Conservation (phyloP, 2,797 vertebrate genomes). For the Atherinosoma microstoma region DNA sequence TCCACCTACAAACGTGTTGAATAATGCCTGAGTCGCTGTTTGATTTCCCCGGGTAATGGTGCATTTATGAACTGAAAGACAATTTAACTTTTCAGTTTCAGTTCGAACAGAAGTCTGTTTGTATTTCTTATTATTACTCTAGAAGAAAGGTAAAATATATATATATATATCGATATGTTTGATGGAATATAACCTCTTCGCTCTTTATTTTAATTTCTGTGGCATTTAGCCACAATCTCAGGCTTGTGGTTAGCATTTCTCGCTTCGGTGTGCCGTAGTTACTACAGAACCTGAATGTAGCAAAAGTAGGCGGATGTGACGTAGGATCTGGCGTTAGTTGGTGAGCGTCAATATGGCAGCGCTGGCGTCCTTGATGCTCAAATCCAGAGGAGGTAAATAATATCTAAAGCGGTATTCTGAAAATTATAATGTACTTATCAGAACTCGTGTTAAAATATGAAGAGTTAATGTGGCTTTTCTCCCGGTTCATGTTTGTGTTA, state of each 20-base stretch:
- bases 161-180: too few species aligned
- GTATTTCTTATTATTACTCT: too few species aligned
- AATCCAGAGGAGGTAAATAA: slow-evolving; percentile 63
- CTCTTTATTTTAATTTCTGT: too few species aligned
- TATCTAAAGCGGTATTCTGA: background rate
- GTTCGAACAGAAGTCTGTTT: too few species aligned
- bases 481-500: background rate
- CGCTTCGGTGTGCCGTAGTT: accelerated
- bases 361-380: slow-evolving; percentile 74
- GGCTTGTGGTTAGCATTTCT: too few species aligned
- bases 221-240: too few species aligned
- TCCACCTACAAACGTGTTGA: background rate
- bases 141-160: too few species aligned
- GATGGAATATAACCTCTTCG: too few species aligned
- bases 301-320: slow-evolving; percentile 40
- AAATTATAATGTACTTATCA: background rate
- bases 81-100: too few species aligned
- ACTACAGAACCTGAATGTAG: background rate
- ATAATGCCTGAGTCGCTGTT: slow-evolving; percentile 1
- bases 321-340: accelerated
- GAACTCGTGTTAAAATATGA: background rate
- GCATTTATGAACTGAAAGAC: background rate
- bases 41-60: slow-evolving; percentile 53
- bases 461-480: background rate
- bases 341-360: slow-evolving; percentile 74